Evolutionary conservation across 2,888 invertebrate genomes (phyloP), one percentile per base, ranked within the genome.

Genomic region (Aplocera efformata): DNA sequence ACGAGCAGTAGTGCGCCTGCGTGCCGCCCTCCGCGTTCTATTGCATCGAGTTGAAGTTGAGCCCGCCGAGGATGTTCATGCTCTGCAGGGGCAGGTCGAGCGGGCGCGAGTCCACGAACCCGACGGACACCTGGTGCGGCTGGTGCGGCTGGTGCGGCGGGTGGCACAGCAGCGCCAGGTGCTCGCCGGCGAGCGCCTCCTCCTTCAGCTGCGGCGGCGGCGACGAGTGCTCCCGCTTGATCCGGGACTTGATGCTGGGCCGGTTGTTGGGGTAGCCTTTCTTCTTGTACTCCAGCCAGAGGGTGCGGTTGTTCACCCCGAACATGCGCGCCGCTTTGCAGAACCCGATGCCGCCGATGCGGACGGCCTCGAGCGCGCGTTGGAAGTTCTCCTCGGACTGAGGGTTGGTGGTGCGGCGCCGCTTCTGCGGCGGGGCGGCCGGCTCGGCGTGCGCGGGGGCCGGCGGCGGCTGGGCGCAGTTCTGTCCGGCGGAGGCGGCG

Each of bases 241-340:
- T 93, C 31, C 94, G 88, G 53, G 92, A 93, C 67, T 94, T 94
- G 53, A 94, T 92, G 67, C 94, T 94, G 7, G 94, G 92, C 55
- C 95, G 88, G 66, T 92, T 94, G 62, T 94, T 94, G 1, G 94
- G 94, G 73, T 95, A 95, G 0, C 95, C 95, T 28, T 94, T 91
- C 73, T 94, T 94, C 66, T 94, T 95, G 70, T 95, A 95, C 67
- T 95, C 95, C 24, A 95, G 82, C 95, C 95, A 95, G 1, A 96
- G 83, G 0, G 95, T 95, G 40, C 95, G 90, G 78, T 95, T 95
- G 77, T 95, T 95, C 8, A 96, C 94, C 20, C 95, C 95, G 73
- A 94, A 95, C 81, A 94, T 91, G 34, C 94, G 89, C 0, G 95
- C 95, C 6, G 95, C 95, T 65, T 95, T 95, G 76, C 95, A 95